phyloP scores from a whole-genome alignment of 2,888 invertebrate genomes.

The Epiblema foenella region DNA sequence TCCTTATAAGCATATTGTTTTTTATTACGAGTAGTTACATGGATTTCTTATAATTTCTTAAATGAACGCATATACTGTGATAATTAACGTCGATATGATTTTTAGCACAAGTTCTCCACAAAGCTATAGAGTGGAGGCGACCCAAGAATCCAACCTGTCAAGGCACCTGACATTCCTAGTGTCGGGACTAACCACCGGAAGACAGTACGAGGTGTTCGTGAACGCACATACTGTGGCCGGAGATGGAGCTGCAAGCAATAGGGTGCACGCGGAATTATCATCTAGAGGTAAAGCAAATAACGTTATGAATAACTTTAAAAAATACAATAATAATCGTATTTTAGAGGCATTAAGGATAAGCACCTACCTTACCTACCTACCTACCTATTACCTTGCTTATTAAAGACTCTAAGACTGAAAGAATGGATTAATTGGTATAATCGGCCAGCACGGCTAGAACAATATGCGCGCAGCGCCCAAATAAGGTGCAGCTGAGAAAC shows the following conservation, averaged over 20 bases:
- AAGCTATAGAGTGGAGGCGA: constrained; percentile 68
- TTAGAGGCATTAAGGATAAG: background rate
- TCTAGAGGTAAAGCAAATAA: constrained; percentile 62
- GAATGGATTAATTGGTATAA: no score
- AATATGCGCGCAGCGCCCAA: no score
- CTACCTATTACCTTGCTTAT: no score
- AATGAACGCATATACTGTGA: background rate
- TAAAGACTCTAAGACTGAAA: no score
- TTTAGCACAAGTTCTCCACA: constrained; percentile 71
- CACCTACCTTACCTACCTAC: no score
- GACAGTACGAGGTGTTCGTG: constrained; percentile 86
- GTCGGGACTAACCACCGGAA: constrained; percentile 76
- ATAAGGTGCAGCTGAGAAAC: no score
- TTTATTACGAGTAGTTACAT: no score
- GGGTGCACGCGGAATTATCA: constrained; percentile 64
- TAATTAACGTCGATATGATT: constrained; percentile 44
- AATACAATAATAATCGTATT: background rate
- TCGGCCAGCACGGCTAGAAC: no score
- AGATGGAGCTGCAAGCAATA: constrained; percentile 77
- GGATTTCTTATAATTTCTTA: background rate
- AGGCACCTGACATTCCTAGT: constrained; percentile 75
- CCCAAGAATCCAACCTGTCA: constrained; percentile 59
- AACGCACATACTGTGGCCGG: constrained; percentile 86
- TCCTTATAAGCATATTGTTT: background rate
- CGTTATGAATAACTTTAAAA: background rate